Evolutionary conservation across 37 sponge, comb jelly and placozoan genomes (phyloP).

Genomic region (Spongia lamella): DNA sequence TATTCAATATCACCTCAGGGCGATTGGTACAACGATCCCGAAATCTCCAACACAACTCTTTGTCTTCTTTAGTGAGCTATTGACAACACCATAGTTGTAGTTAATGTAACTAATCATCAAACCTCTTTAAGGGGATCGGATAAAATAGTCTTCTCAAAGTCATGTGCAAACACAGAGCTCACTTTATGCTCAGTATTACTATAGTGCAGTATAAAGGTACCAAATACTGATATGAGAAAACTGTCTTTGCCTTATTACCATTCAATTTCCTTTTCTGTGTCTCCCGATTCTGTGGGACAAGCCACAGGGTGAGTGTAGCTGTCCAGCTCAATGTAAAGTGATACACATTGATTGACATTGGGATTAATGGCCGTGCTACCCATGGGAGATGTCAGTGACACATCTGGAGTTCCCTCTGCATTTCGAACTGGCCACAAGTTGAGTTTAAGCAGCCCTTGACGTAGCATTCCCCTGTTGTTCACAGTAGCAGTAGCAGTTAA

Average conservation of each 20-base stretch:
- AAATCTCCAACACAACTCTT: constrained; percentile 69
- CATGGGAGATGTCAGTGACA: constrained; percentile 49
- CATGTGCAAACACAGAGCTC: constrained; percentile 30
- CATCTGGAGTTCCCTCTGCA: constrained; percentile 8
- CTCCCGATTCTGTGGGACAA: constrained; percentile 60
- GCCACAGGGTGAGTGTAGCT: constrained; percentile 87
- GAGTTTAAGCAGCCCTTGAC: constrained; percentile 63
- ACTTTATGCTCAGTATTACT: neutral
- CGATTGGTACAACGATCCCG: constrained; percentile 42
- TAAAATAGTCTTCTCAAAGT: constrained; percentile 44
- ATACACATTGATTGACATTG: constrained; percentile 69
- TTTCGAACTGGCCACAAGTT: constrained; percentile 75
- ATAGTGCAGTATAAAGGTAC: too few species aligned
- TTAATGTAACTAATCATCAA: too few species aligned
- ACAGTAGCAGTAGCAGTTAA: neutral
- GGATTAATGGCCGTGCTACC: constrained; percentile 84
- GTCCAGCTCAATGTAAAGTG: constrained; percentile 81
- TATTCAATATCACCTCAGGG: constrained; percentile 50
- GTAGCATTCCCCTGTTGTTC: constrained; percentile 51
- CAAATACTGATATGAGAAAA: too few species aligned
- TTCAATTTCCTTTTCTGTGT: neutral
- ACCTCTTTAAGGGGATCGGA: constrained; percentile 57
- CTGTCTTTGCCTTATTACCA: neutral
- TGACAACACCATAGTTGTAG: too few species aligned
- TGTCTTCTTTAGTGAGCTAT: constrained; percentile 52